Evolutionary conservation across 2,797 vertebrate genomes (phyloP), one percentile per base, ranked within the genome.

Genomic region (Toxotes lorentzi): DNA sequence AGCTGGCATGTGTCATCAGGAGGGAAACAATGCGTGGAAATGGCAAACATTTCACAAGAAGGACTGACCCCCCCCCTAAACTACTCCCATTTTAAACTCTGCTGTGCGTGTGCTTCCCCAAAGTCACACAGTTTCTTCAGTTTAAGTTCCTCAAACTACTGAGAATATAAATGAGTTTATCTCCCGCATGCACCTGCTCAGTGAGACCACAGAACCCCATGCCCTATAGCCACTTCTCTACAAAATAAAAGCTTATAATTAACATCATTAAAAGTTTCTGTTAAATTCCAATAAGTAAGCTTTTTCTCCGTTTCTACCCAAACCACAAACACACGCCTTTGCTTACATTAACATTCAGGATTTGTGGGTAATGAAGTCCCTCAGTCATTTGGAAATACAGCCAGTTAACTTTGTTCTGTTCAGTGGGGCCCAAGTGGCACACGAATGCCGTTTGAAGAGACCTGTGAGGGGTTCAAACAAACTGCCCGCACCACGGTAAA

Each of bases 21-120:
- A 73, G 16, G 45, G 40, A 76, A 78, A 80, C 72, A 66, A 43
- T 58, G 23, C 10, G 16, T 48, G 43, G 66, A 68, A 81, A 51
- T 34, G 40, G 63, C 19, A 59, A 38, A 50, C 30, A 66, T 78
- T n/a, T 74, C 75, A 57, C 57, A 73, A 59, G 45, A 54, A 16
- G 70, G 41, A 35, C 30, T 14, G 13, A 5, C 1, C 4, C 27
- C 27, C 27, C 27, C 27, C 27, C 27, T n/a, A n/a, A n/a, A n/a
- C 27, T 3, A 27, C 27, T 4, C 27, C 27, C 27, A 30, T n/a
- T n/a, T n/a, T 23, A 1, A 58, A 23, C 23, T 19, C 51, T 24
- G 45, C 24, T 17, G 24, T 41, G 10, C 13, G n/a, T 14, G 7
- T 27, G 0, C 13, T 71, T 75, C 0, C 6, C 14, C 34, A 23